Evolutionary conservation across 1,140 invertebrate genomes (phyloP), one percentile per base, ranked within the genome.

Genomic region (Branchinecta lynchi): DNA sequence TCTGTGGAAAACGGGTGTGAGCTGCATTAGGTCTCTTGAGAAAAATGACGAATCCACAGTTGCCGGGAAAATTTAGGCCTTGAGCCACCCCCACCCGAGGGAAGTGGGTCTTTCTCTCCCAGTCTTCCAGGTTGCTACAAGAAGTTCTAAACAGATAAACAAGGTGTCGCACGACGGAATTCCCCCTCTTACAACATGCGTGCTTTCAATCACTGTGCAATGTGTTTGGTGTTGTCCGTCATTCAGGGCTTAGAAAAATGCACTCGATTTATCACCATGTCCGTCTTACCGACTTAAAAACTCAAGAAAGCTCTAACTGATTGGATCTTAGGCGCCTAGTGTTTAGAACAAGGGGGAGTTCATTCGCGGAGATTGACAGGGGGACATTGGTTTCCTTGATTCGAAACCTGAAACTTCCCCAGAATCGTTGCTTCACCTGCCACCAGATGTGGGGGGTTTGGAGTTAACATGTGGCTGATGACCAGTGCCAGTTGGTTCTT

Each of bases 371-470:
- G 51, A 60, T 60, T 60, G 51, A 60, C 51, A 60, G 51, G 17
- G 32, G 17, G 51, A 60, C 51, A 60, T 60, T 60, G 51, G 51
- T 60, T 60, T 60, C 51, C 51, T 60, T 60, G 12, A 60, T 15
- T 12, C 12, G 51, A 15, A 60, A 60, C 12, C 51, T 60, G 51
- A 60, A 3, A 60, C 17, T 32, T 60, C 17, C 17, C 51, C 17
- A 15, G 12, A 12, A 12, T 60, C 17, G 3, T 60, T 12, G 51
- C 12, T 12, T 60, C 51, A 60, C 51, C 12, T 60, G 51, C 51
- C 17, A 60, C 51, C 51, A 60, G 51, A 60, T 60, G 51, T 60
- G 12, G 51, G 51, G 51, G 12, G 51, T 60, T 60, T 60, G 17
- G 3, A 15, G 51, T 2, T 3, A 12, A 60, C 17, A 20, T 60